Evolutionary conservation across 2,888 invertebrate genomes (phyloP), one percentile per base, ranked within the genome.

Genomic region (Thyatira batis): DNA sequence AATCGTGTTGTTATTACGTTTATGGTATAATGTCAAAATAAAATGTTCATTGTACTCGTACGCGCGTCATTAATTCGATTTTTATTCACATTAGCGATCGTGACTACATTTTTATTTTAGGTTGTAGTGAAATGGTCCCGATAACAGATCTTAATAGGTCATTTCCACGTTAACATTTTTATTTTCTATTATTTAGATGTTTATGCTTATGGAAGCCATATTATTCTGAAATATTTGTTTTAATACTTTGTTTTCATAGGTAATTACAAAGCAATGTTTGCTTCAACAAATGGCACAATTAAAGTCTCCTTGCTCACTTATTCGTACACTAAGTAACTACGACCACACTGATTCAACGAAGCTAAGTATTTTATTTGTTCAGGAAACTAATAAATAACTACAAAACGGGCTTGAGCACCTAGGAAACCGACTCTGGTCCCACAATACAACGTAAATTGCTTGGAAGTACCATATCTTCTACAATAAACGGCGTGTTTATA

Each of bases 1-100:
- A 85, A 85, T 86, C 77, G 73, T 79, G 77, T 77, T 73, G 80
- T 80, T 83, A 84, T 86, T 84, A 84, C 79, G 78, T 87, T 87
- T 86, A 87, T 85, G 76, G 80, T 83, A 72, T 85, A 83, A 85
- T 87, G 83, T 87, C 84, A 82, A 87, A 89, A 87, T 88, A 84
- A 82, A 87, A 87, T 87, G 87, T 84, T 86, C 77, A 69, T 78
- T 74, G 74, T 77, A 80, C 71, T 76, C 79, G 80, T 82, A 78
- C 79, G 76, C 76, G 80, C 80, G 78, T 84, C 84, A 84, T 85
- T 85, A 86, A 87, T 87, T 85, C 77, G 71, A 84, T 80, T 83
- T 85, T 85, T 85, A 85, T 85, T 85, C 78, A 85, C 80, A 82
- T 86, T 85, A 82, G 66, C 60, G 71, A 81, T 80, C 78, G 82